Evolutionary conservation across 2,797 vertebrate genomes (phyloP).

Genomic region (Uromys caudimaculatus): DNA sequence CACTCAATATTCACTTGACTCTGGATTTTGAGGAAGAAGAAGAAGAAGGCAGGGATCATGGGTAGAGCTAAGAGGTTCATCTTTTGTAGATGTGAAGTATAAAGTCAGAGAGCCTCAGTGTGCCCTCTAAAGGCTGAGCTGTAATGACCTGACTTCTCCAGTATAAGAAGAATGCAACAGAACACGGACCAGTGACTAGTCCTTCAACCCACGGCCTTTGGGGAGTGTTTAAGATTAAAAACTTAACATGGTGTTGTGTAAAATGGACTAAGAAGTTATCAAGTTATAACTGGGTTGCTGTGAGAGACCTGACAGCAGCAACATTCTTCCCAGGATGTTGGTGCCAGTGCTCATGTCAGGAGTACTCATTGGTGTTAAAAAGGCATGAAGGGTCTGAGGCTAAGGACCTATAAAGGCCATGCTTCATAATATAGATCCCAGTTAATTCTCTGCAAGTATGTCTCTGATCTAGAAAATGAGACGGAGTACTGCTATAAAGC

Average conservation of each 20-base stretch:
- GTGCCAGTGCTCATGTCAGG: background rate
- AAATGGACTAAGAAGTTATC: background rate
- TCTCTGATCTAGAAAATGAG: constrained; percentile 63
- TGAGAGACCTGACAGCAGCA: background rate
- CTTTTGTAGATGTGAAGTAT: background rate
- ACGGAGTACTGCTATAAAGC: background rate
- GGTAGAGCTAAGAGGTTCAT: background rate
- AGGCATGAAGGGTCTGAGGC: background rate
- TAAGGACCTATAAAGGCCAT: background rate
- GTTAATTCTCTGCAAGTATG: constrained; percentile 15
- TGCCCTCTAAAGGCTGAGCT: background rate
- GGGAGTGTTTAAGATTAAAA: background rate
- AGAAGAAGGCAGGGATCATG: background rate
- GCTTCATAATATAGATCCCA: background rate
- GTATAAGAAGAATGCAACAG: background rate
- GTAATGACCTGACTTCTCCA: background rate
- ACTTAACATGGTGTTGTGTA: background rate
- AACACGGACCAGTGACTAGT: background rate
- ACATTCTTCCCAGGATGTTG: background rate
- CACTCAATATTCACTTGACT: background rate
- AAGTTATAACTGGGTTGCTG: background rate
- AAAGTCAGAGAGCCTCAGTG: background rate
- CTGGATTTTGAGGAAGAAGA: background rate
- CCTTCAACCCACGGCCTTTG: background rate
- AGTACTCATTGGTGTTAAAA: background rate